phyloP scores from a whole-genome alignment of 1,140 invertebrate species.

The Hermatobates lingyangjiaoensis region DNA sequence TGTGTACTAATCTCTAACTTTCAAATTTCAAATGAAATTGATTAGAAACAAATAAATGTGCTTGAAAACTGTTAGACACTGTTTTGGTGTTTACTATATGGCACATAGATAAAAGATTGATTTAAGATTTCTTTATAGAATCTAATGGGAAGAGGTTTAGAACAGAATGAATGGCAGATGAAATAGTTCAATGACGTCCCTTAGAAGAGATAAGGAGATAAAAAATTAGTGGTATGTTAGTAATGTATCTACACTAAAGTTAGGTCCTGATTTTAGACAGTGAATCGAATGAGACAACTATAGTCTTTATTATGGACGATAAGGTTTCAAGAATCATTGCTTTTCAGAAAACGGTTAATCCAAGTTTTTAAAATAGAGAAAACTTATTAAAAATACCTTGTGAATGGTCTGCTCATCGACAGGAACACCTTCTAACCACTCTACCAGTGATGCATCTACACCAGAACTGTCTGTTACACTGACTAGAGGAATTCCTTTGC shows the following conservation, averaged over 20 bases:
- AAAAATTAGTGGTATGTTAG: not conserved
- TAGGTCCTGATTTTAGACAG: not conserved
- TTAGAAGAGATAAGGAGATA: not conserved
- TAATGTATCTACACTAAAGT: not conserved
- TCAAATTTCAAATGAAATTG: no score
- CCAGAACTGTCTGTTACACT: conserved; percentile 19
- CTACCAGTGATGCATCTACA: conserved; percentile 28
- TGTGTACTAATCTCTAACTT: no score
- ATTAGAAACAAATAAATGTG: no score
- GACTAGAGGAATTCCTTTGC: conserved; percentile 18
- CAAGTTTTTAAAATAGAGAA: no score
- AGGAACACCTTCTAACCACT: conserved; percentile 36
- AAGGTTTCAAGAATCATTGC: not conserved
- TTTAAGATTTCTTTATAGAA: no score
- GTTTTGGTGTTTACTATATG: no score
- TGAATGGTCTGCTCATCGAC: conserved; percentile 35
- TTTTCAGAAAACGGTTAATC: not conserved
- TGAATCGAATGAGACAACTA: not conserved
- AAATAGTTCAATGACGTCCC: no score
- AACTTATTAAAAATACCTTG: conserved; percentile 26
- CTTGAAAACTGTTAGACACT: no score
- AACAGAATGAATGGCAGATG: no score
- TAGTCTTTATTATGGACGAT: not conserved
- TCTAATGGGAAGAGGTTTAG: no score
- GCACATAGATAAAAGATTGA: no score